Evolutionary conservation across 2,888 invertebrate species (phyloP), one percentile per base, ranked within the genome.

Genomic region (Galerucella pusilla): DNA sequence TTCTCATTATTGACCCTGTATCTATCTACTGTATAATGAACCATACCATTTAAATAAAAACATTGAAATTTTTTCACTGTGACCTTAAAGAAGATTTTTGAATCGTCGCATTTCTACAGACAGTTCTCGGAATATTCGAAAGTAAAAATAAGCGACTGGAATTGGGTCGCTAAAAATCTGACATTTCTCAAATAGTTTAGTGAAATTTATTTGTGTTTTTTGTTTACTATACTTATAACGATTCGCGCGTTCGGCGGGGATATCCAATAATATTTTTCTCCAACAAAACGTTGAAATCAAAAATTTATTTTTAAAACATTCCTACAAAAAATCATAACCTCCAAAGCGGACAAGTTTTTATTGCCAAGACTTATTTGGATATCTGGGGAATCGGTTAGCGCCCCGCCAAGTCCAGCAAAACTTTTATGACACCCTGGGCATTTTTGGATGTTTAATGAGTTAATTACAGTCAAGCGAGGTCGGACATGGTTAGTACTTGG

Each of bases 121-220:
- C 52, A 52, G n/a, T 52, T 52, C n/a, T 52, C n/a, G 52, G 52
- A 52, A 52, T 52, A n/a, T 52, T n/a, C n/a, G 63, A 63, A 35
- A 63, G 63, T 35, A 63, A 63, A 63, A 63, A 63, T 45, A 63
- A 63, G n/a, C 45, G 9, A 42, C n/a, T 7, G 42, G 63, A 63
- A 63, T 63, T 63, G 35, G 63, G 63, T 63, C 42, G 16, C n/a
- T 52, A 7, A n/a, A n/a, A 52, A 12, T 52, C n/a, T 52, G 52
- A 52, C 52, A 52, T 52, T 52, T 7, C n/a, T 52, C 52, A n/a
- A n/a, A 52, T 52, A 52, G 5, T 52, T 52, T 42, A n/a, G n/a
- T 14, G 5, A 14, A 49, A 4, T 49, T 49, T 49, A 12, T 12
- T 49, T 49, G 3, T 11, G 11, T 49, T 49, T 49, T 52, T 52